phyloP scores from a whole-genome alignment of 2,113 vertebrate genomes.

The Phoenicopterus ruber region DNA sequence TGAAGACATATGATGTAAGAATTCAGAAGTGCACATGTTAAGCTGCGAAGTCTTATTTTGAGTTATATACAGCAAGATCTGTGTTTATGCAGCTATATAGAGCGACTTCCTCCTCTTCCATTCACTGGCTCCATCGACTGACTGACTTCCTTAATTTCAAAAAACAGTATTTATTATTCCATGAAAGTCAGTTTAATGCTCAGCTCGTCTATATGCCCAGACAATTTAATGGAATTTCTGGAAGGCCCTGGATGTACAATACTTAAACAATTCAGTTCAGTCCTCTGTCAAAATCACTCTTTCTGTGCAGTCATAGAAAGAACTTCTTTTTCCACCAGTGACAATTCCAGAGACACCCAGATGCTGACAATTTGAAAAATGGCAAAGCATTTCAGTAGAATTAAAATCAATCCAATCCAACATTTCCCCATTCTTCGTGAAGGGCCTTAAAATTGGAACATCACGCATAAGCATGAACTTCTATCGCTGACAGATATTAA shows the following conservation, averaged over 20 bases:
- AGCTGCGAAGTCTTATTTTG: not conserved
- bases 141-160: not conserved
- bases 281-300: not conserved
- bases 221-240: not conserved
- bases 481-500: not conserved
- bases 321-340: not conserved
- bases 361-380: not conserved
- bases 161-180: not conserved
- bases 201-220: not conserved
- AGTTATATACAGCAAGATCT: slow-evolving; percentile 25
- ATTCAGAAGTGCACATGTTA: not conserved
- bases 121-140: not conserved
- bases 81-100: not conserved
- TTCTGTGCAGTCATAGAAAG: not conserved
- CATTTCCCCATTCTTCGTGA: not conserved
- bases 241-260: not conserved
- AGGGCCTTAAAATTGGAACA: not conserved
- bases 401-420: not conserved
- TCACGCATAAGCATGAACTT: not conserved
- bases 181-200: not conserved
- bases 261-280: not conserved
- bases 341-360: not conserved
- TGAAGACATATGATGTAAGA: slow-evolving; percentile 53
- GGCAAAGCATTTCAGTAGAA: not conserved
- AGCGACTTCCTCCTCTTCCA: not conserved